Conservation (phyloP, 1,140 invertebrate species). For the Amphibalanus amphitrite region DNA sequence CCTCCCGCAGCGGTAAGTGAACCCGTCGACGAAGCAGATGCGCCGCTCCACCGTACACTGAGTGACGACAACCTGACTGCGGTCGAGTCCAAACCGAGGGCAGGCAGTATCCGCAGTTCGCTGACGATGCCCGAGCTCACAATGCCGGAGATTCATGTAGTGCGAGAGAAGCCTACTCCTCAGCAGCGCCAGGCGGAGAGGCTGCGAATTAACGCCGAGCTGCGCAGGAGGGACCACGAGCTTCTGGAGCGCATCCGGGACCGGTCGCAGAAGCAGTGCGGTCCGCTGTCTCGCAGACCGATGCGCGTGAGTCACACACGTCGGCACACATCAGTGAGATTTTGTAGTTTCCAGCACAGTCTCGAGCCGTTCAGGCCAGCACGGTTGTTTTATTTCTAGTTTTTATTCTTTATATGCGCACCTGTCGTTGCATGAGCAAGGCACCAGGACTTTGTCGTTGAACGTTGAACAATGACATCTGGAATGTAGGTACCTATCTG, state of each 20-base stretch:
- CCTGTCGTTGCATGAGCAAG: too few species aligned
- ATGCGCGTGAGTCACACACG: not conserved
- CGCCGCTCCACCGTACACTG: not conserved
- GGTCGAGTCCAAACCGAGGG: not conserved
- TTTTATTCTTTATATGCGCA: too few species aligned
- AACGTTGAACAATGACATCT: too few species aligned
- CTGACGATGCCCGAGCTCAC: not conserved
- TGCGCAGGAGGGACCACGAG: not conserved
- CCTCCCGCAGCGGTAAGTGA: not conserved
- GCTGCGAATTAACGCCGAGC: not conserved
- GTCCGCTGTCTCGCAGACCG: not conserved
- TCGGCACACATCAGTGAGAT: not conserved
- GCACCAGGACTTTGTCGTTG: too few species aligned
- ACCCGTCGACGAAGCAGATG: not conserved
- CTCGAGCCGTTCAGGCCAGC: too few species aligned
- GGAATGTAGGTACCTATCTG: too few species aligned
- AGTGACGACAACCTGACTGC: not conserved
- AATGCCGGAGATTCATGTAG: not conserved
- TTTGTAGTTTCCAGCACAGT: too few species aligned
- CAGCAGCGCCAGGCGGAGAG: not conserved
- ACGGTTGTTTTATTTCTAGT: too few species aligned
- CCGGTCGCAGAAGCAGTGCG: not conserved
- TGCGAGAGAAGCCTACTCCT: not conserved
- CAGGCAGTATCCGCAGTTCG: not conserved
- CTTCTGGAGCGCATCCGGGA: not conserved